Evolutionary conservation across 2,888 invertebrate genomes (phyloP), one percentile per base, ranked within the genome.

Genomic region (Torymus aiolomorphi): DNA sequence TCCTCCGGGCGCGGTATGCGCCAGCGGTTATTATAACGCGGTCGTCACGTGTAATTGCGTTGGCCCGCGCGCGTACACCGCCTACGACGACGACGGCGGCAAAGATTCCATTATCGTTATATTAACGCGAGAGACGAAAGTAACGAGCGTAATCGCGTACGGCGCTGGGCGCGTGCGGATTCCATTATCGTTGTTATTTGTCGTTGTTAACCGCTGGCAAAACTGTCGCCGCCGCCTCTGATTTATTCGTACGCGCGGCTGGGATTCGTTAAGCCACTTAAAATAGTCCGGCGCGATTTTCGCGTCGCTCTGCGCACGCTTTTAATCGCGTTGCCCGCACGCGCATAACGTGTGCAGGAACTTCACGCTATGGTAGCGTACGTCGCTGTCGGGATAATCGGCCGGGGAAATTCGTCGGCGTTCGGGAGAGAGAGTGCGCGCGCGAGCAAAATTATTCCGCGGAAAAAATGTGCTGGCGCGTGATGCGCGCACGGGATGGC

Each of bases 61-160:
- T 77, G 80, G 61, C 69, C 5, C 18, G 56, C 13, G 42, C 49
- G 42, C 31, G 5, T 49, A 62, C 72, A 52, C 63, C 13, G 4
- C 66, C 31, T 20, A 49, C 42, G 42, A 20, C 56, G 16, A 54
- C 4, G 42, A 20, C 56, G 16, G 31, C 4, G 70, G 72, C 80
- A 80, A 83, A 82, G 82, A 83, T 83, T 83, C 80, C 81, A 82
- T 83, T 83, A 82, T 81, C 82, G 82, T 82, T 82, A 81, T 80
- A 83, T 82, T 84, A 83, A 81, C 78, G 80, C 74, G 54, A 54
- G 42, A 56, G 75, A 73, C 80, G 79, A 82, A 84, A 82, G 82
- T 82, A 83, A 83, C 83, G 80, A 82, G 80, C 79, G 81, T 80
- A 83, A 80, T 83, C 79, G 83, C 78, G 71, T 65, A 74, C 77